phyloP scores from a whole-genome alignment of 2,113 vertebrate genomes.

The Paratilapia polleni region DNA sequence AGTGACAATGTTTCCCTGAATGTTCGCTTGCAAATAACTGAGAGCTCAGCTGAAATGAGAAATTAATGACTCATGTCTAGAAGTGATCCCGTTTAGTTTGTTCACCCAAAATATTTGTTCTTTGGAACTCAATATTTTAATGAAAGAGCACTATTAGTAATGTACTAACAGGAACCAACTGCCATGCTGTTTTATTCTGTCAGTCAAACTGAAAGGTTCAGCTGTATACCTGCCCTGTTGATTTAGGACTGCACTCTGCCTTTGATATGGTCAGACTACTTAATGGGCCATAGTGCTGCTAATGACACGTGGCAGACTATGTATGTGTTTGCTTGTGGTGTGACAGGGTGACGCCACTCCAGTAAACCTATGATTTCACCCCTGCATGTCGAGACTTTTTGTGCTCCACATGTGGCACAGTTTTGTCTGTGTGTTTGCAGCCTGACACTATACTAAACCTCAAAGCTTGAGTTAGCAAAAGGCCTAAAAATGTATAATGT shows the following conservation, averaged over 20 bases:
- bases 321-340: background rate
- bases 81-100: too few species aligned
- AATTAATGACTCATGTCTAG: too few species aligned
- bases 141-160: too few species aligned
- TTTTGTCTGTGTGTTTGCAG: background rate
- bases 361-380: constrained; percentile 31
- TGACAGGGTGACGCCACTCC: constrained; percentile 20
- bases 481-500: background rate
- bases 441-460: background rate
- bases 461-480: constrained; percentile 29
- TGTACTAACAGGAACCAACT: too few species aligned
- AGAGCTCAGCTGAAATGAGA: too few species aligned
- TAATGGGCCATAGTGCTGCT: background rate
- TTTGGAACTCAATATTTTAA: too few species aligned
- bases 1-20: too few species aligned
- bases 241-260: background rate
- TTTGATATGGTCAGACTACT: constrained; percentile 16
- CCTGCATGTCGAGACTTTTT: background rate
- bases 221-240: background rate
- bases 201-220: too few species aligned
- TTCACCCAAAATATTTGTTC: too few species aligned
- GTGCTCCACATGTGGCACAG: background rate
- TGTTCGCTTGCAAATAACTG: too few species aligned
- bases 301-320: background rate
- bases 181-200: too few species aligned